These are phyloP conservation scores for Myocastor coypus DNA, from an alignment of 2,113 vertebrate genomes.

Conservation along the genomic window DNA sequence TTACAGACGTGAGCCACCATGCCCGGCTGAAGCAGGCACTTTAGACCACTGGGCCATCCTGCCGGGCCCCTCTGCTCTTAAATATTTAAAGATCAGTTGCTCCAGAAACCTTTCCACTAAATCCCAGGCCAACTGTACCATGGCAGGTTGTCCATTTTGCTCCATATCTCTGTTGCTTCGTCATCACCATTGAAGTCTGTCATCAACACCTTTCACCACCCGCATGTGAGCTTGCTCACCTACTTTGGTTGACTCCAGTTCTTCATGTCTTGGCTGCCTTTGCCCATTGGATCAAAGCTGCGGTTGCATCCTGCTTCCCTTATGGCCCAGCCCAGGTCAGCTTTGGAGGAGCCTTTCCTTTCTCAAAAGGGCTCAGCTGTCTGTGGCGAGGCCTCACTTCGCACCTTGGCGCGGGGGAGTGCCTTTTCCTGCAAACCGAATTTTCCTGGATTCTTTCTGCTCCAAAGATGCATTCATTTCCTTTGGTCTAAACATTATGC, in stretches of 20 bases:
- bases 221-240: too few relatives aligned
- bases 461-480: neutral
- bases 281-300: neutral
- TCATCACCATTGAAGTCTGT: too few relatives aligned
- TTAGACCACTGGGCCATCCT: too few relatives aligned
- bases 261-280: accelerated
- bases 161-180: too few relatives aligned
- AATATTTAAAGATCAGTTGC: slow-evolving; percentile 99
- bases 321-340: neutral
- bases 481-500: neutral
- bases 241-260: neutral
- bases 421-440: neutral
- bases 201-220: too few relatives aligned
- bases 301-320: neutral
- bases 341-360: neutral
- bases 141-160: slow-evolving; percentile 97
- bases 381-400: accelerated
- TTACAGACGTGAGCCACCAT: too few relatives aligned
- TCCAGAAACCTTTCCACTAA: slow-evolving; percentile 99
- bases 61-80: too few relatives aligned
- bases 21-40: too few relatives aligned
- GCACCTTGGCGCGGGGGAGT: neutral
- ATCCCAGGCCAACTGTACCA: slow-evolving; percentile 99
- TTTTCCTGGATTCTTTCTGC: accelerated
- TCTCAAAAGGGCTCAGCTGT: accelerated